Percentiles rank a stretch among this genome's conserved stretches.
These are phyloP conservation scores for Ischnura elegans DNA, from an alignment of 2,888 invertebrate species.

Conservation along the genomic window DNA sequence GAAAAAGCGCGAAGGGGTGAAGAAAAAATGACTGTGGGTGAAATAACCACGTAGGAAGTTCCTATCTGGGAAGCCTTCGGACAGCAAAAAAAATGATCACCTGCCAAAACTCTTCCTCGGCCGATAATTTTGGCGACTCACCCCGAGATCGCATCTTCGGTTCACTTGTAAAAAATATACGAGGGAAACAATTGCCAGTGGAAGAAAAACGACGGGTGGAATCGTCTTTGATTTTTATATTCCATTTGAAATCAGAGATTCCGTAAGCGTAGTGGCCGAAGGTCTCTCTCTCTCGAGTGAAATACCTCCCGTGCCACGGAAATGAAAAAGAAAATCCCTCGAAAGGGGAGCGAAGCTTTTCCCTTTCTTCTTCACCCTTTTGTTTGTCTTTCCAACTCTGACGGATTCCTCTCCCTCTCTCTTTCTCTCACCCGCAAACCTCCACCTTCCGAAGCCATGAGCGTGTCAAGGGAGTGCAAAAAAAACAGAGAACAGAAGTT, in stretches of 20 bases:
- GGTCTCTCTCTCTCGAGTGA: background rate
- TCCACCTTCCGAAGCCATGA: background rate
- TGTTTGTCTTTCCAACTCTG: slow-evolving; percentile 10
- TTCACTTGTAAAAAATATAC: background rate
- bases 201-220: background rate
- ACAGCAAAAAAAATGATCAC: background rate
- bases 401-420: background rate
- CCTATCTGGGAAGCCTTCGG: background rate
- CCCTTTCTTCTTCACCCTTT: background rate
- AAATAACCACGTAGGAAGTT: background rate
- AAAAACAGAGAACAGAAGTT: no score
- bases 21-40: background rate
- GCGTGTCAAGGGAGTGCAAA: no score
- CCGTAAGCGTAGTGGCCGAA: slow-evolving; percentile 3
- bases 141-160: slow-evolving; percentile 22
- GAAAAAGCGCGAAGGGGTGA: background rate
- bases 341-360: background rate
- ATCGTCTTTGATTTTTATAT: slow-evolving; percentile 13
- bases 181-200: background rate
- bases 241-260: slow-evolving; percentile 17
- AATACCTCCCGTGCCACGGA: background rate
- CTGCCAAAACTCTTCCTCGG: background rate
- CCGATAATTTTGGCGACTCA: slow-evolving; percentile 14
- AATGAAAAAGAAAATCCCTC: slow-evolving; percentile 21
- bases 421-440: background rate